Conservation (phyloP, 2,113 vertebrate genomes). For the Psittacus erithacus region DNA sequence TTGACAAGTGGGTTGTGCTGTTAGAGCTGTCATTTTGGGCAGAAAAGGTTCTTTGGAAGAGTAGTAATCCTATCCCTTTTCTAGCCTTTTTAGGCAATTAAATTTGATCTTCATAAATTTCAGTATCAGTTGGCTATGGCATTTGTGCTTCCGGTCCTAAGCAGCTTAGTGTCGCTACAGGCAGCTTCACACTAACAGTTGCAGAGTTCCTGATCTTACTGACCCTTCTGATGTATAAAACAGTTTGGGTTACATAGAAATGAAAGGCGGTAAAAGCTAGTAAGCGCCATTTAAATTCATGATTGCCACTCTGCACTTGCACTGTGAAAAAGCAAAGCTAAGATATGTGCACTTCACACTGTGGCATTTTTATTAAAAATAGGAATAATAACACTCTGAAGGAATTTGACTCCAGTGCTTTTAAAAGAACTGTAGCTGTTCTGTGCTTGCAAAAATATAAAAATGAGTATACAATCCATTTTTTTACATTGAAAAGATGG, state of each 20-base stretch:
- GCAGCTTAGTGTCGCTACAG: not conserved
- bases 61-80: not conserved
- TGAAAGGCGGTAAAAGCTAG: constrained; percentile 10
- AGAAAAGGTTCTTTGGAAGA: not conserved
- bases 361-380: constrained; percentile 28
- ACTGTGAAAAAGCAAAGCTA: not conserved
- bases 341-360: not conserved
- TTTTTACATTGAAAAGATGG: not conserved
- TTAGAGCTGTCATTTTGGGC: not conserved
- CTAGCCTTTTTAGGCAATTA: not conserved
- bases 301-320: not conserved
- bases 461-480: not conserved
- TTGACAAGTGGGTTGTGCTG: not conserved
- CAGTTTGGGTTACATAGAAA: constrained; percentile 18
- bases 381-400: not conserved
- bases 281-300: not conserved
- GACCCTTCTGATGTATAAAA: not conserved
- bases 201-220: not conserved
- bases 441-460: not conserved
- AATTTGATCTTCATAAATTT: not conserved
- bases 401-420: constrained; percentile 6
- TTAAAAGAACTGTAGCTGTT: not conserved
- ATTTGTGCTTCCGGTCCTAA: not conserved
- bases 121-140: not conserved
- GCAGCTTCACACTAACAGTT: not conserved